Conservation (phyloP, 2,888 invertebrate genomes). For the Tetranychus truncatus region DNA sequence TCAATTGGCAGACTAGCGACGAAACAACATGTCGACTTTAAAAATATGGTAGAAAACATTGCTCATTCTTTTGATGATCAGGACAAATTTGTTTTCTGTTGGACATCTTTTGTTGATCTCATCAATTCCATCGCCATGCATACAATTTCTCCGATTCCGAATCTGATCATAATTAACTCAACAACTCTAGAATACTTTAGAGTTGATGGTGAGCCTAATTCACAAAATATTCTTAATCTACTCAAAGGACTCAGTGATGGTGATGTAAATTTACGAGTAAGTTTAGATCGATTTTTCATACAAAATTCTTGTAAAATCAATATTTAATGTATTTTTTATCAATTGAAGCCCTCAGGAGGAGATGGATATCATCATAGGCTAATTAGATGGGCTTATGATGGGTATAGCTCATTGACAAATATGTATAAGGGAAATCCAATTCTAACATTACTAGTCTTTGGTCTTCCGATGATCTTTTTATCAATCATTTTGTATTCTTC, state of each 20-base stretch:
- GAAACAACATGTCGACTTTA: conserved; percentile 37
- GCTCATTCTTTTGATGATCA: conserved; percentile 50
- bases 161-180: conserved; percentile 73
- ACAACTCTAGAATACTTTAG: conserved; percentile 79
- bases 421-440: conserved; percentile 85
- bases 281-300: no score
- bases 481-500: conserved; percentile 84
- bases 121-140: conserved; percentile 86
- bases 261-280: conserved; percentile 32
- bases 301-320: not conserved
- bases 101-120: conserved; percentile 72
- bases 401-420: conserved; percentile 33
- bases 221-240: conserved; percentile 54
- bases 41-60: conserved; percentile 59
- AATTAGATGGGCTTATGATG: conserved; percentile 41
- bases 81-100: conserved; percentile 68
- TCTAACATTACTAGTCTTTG: conserved; percentile 75
- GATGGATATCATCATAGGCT: conserved; percentile 54
- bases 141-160: conserved; percentile 53
- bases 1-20: conserved; percentile 5
- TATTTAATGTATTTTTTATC: conserved; percentile 32
- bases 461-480: conserved; percentile 77
- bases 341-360: conserved; percentile 52
- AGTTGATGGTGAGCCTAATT: conserved; percentile 52
- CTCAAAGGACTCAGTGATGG: conserved; percentile 38